phyloP scores from a whole-genome alignment of 2,113 vertebrate genomes.

The Neogale vison region DNA sequence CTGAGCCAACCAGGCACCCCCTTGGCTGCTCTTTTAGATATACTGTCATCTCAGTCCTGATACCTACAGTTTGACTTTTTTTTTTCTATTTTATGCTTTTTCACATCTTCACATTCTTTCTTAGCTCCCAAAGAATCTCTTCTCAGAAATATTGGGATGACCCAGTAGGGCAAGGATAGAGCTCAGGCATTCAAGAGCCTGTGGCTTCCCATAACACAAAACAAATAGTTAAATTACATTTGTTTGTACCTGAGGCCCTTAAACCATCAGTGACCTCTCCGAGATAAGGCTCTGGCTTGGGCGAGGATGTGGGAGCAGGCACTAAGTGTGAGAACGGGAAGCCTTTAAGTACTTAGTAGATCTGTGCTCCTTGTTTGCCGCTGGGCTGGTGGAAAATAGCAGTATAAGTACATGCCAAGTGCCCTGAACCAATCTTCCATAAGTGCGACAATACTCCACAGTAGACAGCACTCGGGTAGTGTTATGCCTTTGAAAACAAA shows the following conservation, averaged over 20 bases:
- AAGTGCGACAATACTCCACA: neutral
- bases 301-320: neutral
- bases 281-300: neutral
- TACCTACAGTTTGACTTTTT: neutral
- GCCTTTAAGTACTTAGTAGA: neutral
- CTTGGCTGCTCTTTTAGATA: neutral
- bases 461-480: neutral
- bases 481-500: neutral
- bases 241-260: neutral
- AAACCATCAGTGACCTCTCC: neutral
- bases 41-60: neutral
- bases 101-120: neutral
- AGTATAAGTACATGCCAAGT: neutral
- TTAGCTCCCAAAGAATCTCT: neutral
- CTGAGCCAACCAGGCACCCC: neutral
- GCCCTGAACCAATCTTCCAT: neutral
- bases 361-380: slow-evolving; percentile 25
- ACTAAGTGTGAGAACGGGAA: neutral
- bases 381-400: neutral
- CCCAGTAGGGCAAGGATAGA: neutral
- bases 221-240: neutral
- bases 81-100: slow-evolving; percentile 15
- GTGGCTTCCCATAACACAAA: neutral
- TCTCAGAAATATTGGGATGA: neutral
- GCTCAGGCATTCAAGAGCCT: neutral